These are phyloP conservation scores for Eueremaeus valkanovi DNA, from an alignment of 2,888 invertebrate genomes.

Conservation along the genomic window DNA sequence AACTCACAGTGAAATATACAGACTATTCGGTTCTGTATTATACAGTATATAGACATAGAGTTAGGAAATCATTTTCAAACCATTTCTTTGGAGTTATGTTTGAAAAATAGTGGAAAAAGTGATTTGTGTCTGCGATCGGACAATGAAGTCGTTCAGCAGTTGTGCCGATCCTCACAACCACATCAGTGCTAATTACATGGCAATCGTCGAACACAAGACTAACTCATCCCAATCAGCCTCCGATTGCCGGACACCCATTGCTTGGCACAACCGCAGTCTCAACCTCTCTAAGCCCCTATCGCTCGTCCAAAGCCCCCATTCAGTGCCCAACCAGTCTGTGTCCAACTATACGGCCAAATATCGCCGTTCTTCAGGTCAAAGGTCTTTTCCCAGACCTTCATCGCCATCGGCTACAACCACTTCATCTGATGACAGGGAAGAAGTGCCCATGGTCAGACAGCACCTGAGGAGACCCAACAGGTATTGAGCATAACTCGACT, in stretches of 20 bases:
- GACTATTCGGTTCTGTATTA: too few relatives aligned
- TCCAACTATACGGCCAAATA: background rate
- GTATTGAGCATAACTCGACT: too few relatives aligned
- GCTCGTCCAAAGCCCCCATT: background rate
- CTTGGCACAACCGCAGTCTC: constrained; percentile 46
- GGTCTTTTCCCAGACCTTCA: constrained; percentile 38
- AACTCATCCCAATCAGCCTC: constrained; percentile 38
- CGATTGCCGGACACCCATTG: constrained; percentile 43
- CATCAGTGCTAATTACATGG: background rate
- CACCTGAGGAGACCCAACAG: constrained; percentile 38
- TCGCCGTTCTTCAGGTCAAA: constrained; percentile 16
- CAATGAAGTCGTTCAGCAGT: background rate
- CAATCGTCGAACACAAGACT: constrained; percentile 4
- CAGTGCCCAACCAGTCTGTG: background rate
- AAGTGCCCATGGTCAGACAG: constrained; percentile 46
- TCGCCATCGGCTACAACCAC: constrained; percentile 42
- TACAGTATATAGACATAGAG: too few relatives aligned
- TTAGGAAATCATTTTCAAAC: background rate
- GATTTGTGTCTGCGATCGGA: background rate
- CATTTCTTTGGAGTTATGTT: background rate
- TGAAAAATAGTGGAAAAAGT: constrained; percentile 8
- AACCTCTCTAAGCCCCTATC: constrained; percentile 36
- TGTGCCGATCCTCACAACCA: background rate
- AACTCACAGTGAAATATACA: too few relatives aligned
- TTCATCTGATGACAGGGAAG: constrained; percentile 46